Evolutionary conservation across 2,797 vertebrate genomes (phyloP).

Genomic region (Chelonia mydas): DNA sequence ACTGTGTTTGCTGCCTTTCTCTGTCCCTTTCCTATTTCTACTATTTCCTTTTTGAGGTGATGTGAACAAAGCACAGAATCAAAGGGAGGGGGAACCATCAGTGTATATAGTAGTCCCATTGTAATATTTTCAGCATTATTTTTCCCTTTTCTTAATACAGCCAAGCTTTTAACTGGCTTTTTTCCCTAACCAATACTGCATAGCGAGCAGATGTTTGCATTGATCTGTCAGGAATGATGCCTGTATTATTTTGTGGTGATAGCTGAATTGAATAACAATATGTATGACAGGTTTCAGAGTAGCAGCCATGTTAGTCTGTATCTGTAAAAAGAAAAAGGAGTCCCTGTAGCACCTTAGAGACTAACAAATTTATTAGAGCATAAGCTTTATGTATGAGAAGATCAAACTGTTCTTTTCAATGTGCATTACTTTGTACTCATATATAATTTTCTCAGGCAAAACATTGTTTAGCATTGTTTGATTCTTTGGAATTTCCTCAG

Average conservation of each 20-base stretch:
- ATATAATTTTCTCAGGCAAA: neutral
- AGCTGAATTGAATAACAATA: neutral
- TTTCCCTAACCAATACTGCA: neutral
- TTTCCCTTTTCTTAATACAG: neutral
- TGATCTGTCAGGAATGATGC: neutral
- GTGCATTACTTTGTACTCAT: neutral
- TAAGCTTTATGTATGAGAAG: neutral
- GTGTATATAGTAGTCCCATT: slow-evolving; percentile 21
- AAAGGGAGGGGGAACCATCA: neutral
- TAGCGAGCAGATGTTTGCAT: neutral
- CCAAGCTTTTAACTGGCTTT: neutral
- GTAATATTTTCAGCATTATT: neutral
- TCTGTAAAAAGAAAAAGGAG: too few species aligned
- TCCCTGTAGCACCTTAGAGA: too few species aligned
- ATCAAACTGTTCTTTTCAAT: slow-evolving; percentile 1
- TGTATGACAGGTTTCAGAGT: neutral
- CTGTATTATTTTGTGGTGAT: neutral
- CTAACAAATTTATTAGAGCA: too few species aligned
- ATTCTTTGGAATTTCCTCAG: neutral
- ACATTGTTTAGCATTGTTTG: neutral
- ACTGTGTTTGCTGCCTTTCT: slow-evolving; percentile 54
- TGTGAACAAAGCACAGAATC: neutral
- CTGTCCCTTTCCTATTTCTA: slow-evolving; percentile 58
- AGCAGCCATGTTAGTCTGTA: too few species aligned
- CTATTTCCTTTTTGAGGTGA: slow-evolving; percentile 42